Conservation (phyloP, 2,113 vertebrate species). For the Macrotis lagotis region DNA sequence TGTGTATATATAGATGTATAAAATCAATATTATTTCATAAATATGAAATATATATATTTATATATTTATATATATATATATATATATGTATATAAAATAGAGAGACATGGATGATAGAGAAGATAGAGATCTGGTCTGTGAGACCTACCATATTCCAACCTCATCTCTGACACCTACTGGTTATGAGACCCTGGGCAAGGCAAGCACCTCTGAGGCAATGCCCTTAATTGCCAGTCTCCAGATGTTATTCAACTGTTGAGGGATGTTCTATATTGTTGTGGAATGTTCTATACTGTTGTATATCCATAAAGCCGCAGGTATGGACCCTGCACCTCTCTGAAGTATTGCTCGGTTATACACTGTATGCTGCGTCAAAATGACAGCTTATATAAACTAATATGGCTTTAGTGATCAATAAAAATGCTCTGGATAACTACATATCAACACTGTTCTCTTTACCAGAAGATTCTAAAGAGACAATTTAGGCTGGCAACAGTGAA, state of each 20-base stretch:
- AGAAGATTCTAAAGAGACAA: background rate
- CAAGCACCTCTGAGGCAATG: background rate
- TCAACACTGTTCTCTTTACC: background rate
- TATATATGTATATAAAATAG: background rate
- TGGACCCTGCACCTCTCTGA: background rate
- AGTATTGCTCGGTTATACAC: background rate
- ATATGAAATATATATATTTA: too few species aligned
- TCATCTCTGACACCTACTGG: background rate
- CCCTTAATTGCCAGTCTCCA: background rate
- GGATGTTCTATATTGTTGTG: background rate
- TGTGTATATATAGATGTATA: too few species aligned
- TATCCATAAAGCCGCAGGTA: background rate
- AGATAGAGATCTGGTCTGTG: background rate
- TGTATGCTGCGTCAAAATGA: background rate
- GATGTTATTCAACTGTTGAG: background rate
- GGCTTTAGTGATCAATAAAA: background rate
- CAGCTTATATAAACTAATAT: background rate
- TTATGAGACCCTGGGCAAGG: background rate
- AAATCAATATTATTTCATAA: background rate
- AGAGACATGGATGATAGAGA: background rate
- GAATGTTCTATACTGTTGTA: background rate
- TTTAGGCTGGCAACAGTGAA: background rate
- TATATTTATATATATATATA: too few species aligned
- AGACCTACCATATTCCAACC: background rate
- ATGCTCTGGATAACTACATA: background rate